Conservation (phyloP, 2,797 vertebrate genomes). For the Acipenser oxyrinchus region DNA sequence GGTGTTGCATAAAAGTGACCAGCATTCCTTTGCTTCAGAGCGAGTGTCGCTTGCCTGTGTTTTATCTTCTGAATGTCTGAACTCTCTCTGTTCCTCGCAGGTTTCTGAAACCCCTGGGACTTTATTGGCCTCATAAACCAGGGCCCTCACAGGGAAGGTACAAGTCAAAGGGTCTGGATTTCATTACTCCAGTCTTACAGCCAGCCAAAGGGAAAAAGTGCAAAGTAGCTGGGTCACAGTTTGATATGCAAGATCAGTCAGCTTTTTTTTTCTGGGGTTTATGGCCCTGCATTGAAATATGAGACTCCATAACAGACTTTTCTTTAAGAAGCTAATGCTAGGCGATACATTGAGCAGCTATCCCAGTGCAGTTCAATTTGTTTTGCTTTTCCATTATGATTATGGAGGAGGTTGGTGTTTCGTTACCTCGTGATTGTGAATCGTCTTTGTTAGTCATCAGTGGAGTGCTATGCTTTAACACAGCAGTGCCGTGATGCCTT, state of each 20-base stretch:
- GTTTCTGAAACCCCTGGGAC: too few relatives aligned
- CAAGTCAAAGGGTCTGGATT: constrained; percentile 49
- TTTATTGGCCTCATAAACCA: constrained; percentile 13
- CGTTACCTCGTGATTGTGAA: too few relatives aligned
- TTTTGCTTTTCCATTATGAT: background rate
- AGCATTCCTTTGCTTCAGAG: background rate
- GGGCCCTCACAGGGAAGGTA: constrained; percentile 24
- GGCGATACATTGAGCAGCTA: background rate
- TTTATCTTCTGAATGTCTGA: too few relatives aligned
- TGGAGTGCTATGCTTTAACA: too few relatives aligned
- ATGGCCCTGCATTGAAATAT: constrained; percentile 51
- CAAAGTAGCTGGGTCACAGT: constrained; percentile 45
- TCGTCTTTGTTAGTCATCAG: too few relatives aligned
- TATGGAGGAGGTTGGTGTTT: background rate
- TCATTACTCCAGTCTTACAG: constrained; percentile 50
- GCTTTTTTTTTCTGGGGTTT: constrained; percentile 42
- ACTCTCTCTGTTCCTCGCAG: too few relatives aligned
- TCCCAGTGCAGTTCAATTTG: too few relatives aligned
- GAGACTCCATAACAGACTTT: constrained; percentile 39
- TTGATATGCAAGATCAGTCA: constrained; percentile 54
- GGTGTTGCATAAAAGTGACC: background rate
- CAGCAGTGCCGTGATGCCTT: too few relatives aligned
- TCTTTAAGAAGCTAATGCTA: constrained; percentile 19
- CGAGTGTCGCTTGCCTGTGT: too few relatives aligned
- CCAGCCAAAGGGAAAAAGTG: constrained; percentile 49